Evolutionary conservation across 2,888 invertebrate species (phyloP).

Genomic region (Drosophila subsilvestris): DNA sequence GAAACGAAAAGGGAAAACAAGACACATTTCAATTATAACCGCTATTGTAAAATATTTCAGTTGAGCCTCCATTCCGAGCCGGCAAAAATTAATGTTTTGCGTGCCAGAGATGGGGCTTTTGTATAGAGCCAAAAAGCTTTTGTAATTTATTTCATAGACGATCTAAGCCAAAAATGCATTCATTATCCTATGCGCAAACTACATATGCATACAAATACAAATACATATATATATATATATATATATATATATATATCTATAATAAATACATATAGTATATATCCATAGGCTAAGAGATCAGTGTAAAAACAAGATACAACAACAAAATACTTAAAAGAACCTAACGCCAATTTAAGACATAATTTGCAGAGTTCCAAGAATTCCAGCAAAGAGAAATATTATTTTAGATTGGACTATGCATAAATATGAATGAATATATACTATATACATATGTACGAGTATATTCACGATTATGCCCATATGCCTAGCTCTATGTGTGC

Average conservation of each 20-base stretch:
- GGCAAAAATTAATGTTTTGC: no score
- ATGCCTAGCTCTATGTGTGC: slow-evolving; percentile 58
- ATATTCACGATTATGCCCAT: slow-evolving; percentile 23
- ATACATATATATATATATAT: slow-evolving; percentile 18
- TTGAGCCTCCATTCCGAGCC: slow-evolving; percentile 5
- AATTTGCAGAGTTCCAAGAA: slow-evolving; percentile 72
- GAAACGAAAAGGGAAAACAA: neutral
- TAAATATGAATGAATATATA: slow-evolving; percentile 37
- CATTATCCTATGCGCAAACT: slow-evolving; percentile 40
- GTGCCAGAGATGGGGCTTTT: slow-evolving; percentile 38
- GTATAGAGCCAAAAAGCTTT: slow-evolving; percentile 80
- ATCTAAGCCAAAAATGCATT: slow-evolving; percentile 53
- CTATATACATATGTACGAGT: slow-evolving; percentile 11
- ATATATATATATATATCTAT: slow-evolving; percentile 33
- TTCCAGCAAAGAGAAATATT: slow-evolving; percentile 40
- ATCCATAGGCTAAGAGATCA: slow-evolving; percentile 50
- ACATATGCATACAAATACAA: slow-evolving; percentile 23
- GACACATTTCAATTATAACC: slow-evolving; percentile 17
- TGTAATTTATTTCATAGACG: slow-evolving; percentile 81
- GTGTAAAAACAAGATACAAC: slow-evolving; percentile 54
- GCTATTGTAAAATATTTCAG: slow-evolving; percentile 79
- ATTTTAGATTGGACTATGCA: slow-evolving; percentile 51
- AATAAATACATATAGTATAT: slow-evolving; percentile 4
- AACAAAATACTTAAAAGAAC: slow-evolving; percentile 66
- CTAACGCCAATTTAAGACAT: slow-evolving; percentile 78